Base-by-base conservation (phyloP, 2,797 vertebrate genomes). In the Loriculus beryllinus region DNA sequence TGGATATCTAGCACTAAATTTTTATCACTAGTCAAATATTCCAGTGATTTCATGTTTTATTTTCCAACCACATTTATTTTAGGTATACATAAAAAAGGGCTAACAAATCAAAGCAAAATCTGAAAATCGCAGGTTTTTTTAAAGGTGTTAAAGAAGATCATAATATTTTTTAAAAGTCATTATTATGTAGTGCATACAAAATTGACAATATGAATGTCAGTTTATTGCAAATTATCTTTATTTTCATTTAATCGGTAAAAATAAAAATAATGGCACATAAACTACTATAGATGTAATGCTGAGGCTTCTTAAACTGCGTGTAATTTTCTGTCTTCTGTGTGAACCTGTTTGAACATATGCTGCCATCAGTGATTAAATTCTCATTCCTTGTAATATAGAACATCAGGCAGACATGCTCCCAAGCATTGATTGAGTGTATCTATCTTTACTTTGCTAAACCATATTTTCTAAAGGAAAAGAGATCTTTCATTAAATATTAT, bases 11-110 rank as follows among this genome's bases (percentile, higher is more conserved):
- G 57, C 10, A 93, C 43, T 82, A 93, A 92, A 71, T 79, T 90
- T 94, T 91, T 95, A 84, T 83, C 59, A 45, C 14, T 70, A 67
- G 26, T 37, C 51, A 95, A 95, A 95, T 67, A 90, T 31, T 91
- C 8, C 17, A 69, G 40, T 80, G 20, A 51, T 90, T 94, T 78
- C 11, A 81, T 20, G 29, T 23, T 71, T 9, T 62, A 69, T 75
- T 92, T 87, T 78, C 20, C 40, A 83, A 49, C 7, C 5, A 52
- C 21, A n/a, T n/a, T n/a, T n/a, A n/a, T n/a, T n/a, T n/a, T 49
- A 81, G n/a, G 3, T 20, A 14, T 43, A 43, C n/a, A 47, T 64
- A 78, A 68, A 76, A 76, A 49, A 35, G 16, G 75, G 7, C 2
- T 40, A 42, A 78, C 19, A 63, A 87, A 33, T 14, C 8, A 88